These are phyloP conservation scores for Myopa testacea DNA, from an alignment of 2,888 invertebrate species.

Conservation along the genomic window DNA sequence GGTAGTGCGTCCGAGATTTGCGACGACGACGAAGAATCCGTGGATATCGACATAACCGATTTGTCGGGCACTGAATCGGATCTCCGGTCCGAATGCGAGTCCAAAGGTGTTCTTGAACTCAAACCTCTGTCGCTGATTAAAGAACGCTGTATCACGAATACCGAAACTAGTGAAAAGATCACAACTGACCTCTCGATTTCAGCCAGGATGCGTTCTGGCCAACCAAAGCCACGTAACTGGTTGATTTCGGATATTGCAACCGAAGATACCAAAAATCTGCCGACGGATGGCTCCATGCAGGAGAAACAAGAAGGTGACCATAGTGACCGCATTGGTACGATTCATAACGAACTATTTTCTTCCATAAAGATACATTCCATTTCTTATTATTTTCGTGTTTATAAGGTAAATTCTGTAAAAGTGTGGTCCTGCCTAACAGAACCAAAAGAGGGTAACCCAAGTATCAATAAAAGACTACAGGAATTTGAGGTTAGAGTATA, in stretches of 20 bases:
- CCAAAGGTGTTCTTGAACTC: conserved; percentile 50
- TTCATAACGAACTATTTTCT: no score
- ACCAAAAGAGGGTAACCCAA: no score
- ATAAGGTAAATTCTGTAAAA: no score
- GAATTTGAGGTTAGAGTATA: no score
- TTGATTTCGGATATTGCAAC: conserved; percentile 61
- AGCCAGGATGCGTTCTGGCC: conserved; percentile 34
- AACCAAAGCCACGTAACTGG: conserved; percentile 60
- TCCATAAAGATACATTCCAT: no score
- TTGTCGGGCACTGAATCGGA: conserved; percentile 58
- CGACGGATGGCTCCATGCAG: neutral
- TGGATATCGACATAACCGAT: conserved; percentile 68
- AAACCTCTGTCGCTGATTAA: conserved; percentile 58
- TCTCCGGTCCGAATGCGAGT: neutral
- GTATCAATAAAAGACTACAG: no score
- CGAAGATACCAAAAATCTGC: conserved; percentile 49
- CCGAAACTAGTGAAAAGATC: conserved; percentile 43
- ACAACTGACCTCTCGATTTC: conserved; percentile 42
- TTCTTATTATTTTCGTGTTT: no score
- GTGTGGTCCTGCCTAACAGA: no score
- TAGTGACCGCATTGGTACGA: no score
- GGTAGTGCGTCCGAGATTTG: conserved; percentile 47
- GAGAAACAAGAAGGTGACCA: neutral
- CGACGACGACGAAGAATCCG: conserved; percentile 66
- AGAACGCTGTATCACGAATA: conserved; percentile 47